Evolutionary conservation across 2,113 vertebrate species (phyloP).

Genomic region (Ploceus nigricollis): DNA sequence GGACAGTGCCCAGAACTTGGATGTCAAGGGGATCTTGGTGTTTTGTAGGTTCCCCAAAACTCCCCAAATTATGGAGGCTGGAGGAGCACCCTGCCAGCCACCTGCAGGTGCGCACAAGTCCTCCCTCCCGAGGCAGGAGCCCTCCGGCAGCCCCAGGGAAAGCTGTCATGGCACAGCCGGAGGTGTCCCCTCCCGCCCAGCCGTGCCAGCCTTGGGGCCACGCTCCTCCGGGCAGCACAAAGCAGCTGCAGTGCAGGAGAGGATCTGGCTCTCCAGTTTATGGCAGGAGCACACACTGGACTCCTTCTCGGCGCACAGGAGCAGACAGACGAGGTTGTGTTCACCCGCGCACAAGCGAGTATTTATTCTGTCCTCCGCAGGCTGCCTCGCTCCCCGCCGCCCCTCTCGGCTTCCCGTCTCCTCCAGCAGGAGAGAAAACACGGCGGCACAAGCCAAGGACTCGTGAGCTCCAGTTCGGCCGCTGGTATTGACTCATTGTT

Average conservation of each 20-base stretch:
- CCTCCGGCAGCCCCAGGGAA: rapidly evolving
- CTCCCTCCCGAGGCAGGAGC: background rate
- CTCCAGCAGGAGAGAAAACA: background rate
- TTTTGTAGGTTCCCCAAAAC: background rate
- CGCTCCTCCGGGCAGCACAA: background rate
- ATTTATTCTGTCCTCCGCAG: background rate
- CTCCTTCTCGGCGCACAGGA: background rate
- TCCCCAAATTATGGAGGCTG: rapidly evolving
- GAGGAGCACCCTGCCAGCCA: background rate
- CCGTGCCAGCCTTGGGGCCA: background rate
- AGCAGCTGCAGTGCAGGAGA: background rate
- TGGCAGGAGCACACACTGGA: background rate
- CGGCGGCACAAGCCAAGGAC: background rate
- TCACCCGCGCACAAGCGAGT: background rate
- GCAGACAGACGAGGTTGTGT: conserved; percentile 11
- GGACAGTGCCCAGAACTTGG: rapidly evolving
- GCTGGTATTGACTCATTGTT: background rate
- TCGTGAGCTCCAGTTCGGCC: background rate
- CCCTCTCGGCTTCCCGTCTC: background rate
- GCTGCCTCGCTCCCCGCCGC: background rate
- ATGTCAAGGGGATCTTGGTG: background rate
- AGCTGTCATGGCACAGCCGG: rapidly evolving
- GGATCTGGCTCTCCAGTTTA: background rate
- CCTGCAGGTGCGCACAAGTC: background rate
- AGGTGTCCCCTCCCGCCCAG: background rate